phyloP scores from a whole-genome alignment of 1,140 invertebrate species.

The Cydia splendana region DNA sequence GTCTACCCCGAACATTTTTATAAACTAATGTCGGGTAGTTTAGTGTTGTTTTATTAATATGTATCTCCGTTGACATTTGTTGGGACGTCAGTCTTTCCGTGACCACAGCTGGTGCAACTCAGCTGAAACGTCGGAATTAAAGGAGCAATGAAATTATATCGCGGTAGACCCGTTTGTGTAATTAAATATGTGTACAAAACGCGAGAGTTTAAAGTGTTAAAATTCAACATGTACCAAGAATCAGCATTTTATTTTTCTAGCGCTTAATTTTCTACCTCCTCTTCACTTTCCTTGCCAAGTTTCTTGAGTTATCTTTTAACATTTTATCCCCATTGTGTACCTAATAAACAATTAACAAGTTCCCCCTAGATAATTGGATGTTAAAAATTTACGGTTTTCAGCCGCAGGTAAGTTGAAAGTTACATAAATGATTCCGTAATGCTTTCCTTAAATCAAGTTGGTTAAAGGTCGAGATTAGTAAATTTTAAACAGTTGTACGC shows the following conservation, averaged over 20 bases:
- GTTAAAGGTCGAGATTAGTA: slow-evolving; percentile 26
- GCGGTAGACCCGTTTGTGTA: too few relatives aligned
- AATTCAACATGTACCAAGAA: background rate
- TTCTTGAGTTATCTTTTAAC: background rate
- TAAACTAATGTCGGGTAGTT: too few relatives aligned
- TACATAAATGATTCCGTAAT: background rate
- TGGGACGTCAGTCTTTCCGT: too few relatives aligned
- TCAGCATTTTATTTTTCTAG: background rate
- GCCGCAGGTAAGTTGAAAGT: slow-evolving; percentile 16
- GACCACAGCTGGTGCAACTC: too few relatives aligned
- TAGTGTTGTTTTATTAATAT: too few relatives aligned
- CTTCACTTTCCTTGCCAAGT: background rate
- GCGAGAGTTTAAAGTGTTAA: too few relatives aligned
- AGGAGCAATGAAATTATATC: too few relatives aligned
- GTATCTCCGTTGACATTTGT: too few relatives aligned
- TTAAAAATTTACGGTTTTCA: slow-evolving; percentile 28
- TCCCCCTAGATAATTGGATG: slow-evolving; percentile 23
- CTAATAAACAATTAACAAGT: slow-evolving; percentile 13
- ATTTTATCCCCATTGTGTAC: slow-evolving; percentile 13
- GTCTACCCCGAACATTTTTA: too few relatives aligned
- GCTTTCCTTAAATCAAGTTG: slow-evolving; percentile 17
- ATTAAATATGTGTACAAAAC: too few relatives aligned
- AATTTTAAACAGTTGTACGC: slow-evolving; percentile 26
- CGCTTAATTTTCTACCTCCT: background rate
- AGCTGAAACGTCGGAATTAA: too few relatives aligned